Base-by-base conservation (phyloP, 2,888 invertebrate genomes). In the Sthenelais limicola region DNA sequence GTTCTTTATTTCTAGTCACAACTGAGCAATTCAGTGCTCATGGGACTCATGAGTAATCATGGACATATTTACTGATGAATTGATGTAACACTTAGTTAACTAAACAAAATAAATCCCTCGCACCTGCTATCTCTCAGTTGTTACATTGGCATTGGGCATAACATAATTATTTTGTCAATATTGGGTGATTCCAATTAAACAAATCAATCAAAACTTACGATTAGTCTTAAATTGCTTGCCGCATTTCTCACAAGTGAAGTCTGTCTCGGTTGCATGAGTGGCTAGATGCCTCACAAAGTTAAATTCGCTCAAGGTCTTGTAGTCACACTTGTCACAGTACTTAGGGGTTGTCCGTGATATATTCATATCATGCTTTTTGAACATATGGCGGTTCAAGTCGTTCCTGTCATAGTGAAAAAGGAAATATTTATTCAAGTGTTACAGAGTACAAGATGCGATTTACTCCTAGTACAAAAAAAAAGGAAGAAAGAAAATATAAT, bases 291-390 rank as follows among this genome's bases (percentile, higher is more conserved):
- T 21, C 67, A 48, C 24, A 1, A 67, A 12, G 30, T 48, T 30
- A 3, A 32, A 67, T 26, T 9, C 7, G n/a, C 43, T 26, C 26
- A 67, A 30, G 32, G 67, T 67, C 67, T 67, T 67, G 32, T 28
- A 67, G 67, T 67, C 67, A 28, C 67, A 67, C 47, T 48, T 67
- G 18, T 67, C 67, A 26, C 67, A 67, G 47, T 28, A 48, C 67
- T 48, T 28, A 30, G 48, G 28, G n/a, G 24, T 32, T 21, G 43
- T 67, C 24, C 48, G 43, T 9, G 67, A 67, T 47, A 67, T 67
- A 30, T 67, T 67, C 28, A 48, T 67, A 32, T 67, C 48, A 26
- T 67, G 67, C 48, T 24, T 32, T 43, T 21, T 67, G 26, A 67
- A 48, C 67, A 62, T 62, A 28, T 62, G 62, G 4, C 62, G 62